These are phyloP conservation scores for Allacma fusca DNA, from an alignment of 2,888 invertebrate species.

Conservation along the genomic window DNA sequence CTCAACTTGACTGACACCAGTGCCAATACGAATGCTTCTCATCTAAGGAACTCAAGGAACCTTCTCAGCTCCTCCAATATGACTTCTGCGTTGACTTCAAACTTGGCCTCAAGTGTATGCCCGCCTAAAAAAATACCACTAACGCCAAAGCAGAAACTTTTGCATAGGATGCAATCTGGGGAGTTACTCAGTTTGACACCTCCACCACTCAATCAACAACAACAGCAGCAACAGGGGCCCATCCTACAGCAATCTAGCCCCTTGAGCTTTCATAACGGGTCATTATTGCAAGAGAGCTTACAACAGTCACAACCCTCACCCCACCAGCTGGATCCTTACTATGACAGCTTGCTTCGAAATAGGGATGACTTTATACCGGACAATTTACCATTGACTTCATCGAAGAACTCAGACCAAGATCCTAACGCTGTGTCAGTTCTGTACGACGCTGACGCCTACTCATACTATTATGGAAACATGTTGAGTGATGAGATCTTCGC, in stretches of 20 bases:
- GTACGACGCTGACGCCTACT: conserved; percentile 58
- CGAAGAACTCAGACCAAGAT: conserved; percentile 48
- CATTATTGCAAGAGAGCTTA: too few relatives aligned
- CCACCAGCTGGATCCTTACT: conserved; percentile 47
- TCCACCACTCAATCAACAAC: conserved; percentile 20
- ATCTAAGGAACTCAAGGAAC: not conserved
- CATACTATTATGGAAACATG: conserved; percentile 57
- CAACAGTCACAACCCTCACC: conserved; percentile 3
- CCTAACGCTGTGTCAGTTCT: conserved; percentile 52
- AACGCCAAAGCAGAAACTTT: conserved; percentile 60
- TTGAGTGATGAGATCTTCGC: conserved; percentile 57
- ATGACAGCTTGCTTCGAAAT: conserved; percentile 50
- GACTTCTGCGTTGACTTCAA: too few relatives aligned
- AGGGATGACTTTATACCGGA: conserved; percentile 55
- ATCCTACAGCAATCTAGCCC: not conserved
- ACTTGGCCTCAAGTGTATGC: too few relatives aligned
- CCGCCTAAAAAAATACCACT: conserved; percentile 55
- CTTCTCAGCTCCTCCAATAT: not conserved
- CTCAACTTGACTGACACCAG: conserved; percentile 54
- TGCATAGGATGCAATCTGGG: conserved; percentile 55
- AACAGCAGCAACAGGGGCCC: conserved; percentile 24
- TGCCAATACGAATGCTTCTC: conserved; percentile 9
- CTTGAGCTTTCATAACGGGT: not conserved
- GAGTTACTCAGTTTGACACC: not conserved
- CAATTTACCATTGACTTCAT: conserved; percentile 31